Base-by-base conservation (phyloP, 2,888 invertebrate species). In the Xanthorhoe designata region DNA sequence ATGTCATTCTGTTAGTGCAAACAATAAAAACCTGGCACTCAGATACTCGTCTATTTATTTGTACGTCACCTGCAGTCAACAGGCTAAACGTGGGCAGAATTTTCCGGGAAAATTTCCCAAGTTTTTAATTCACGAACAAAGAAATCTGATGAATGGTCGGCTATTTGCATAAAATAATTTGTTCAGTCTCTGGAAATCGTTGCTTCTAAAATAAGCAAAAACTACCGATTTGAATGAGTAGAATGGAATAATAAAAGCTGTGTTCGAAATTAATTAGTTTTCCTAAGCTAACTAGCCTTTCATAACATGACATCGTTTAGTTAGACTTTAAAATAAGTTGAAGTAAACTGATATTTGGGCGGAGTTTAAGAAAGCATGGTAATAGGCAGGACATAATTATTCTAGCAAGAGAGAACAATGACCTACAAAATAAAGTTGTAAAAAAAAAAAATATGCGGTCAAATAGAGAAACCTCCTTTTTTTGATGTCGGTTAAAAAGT, bases 1-100 rank as follows among this genome's bases (percentile, higher is more conserved):
- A 24, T 24, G 24, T 24, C 24, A 24, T 1, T 24, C 24, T 24
- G 24, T 24, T 3, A 24, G 1, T 24, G 4, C 24, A 42, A 42
- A 42, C 38, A 13, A 42, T 42, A 13, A 42, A 9, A 42, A 42
- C 10, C 38, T 10, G 38, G 13, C 7, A 32, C 45, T 32, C 0
- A 4, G 8, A n/a, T 18, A 17, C 24, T 47, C 29, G 58, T 59
- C 17, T 56, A 35, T 63, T 67, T 58, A 45, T 32, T 18, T 35
- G 49, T 24, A 56, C 79, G 76, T 77, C 91, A 89, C 85, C 89
- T 90, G 90, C 84, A 82, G 71, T 82, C 82, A 89, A 90, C 87
- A 86, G 87, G 81, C 80, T 55, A 68, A 71, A 86, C 88, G 86
- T 84, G 87, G 75, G 73, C 75, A 70, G 86, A 70, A 76, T 80